phyloP scores from a whole-genome alignment of 92 coral and sea anemone genomes.

The Anthopleura xanthogrammica region DNA sequence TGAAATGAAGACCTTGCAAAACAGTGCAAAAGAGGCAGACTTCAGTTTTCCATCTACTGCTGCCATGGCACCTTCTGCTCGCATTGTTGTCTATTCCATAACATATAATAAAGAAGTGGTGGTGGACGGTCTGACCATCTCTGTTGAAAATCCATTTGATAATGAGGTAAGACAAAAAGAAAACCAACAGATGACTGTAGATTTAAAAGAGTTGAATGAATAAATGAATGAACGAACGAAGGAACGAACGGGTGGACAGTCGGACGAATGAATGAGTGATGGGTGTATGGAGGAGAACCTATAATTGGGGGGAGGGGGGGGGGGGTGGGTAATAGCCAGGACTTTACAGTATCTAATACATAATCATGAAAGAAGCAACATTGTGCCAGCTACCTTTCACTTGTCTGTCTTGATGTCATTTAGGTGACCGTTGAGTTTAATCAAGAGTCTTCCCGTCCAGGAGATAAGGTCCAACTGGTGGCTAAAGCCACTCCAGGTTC shows the following conservation, averaged over 20 bases:
- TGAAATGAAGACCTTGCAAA: slow-evolving; percentile 25
- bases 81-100: slow-evolving; percentile 74
- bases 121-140: slow-evolving; percentile 79
- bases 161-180: slow-evolving; percentile 50
- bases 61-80: slow-evolving; percentile 86
- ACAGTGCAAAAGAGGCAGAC: slow-evolving; percentile 44
- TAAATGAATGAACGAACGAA: too few species aligned
- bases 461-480: slow-evolving; percentile 64
- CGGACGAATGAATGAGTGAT: too few species aligned
- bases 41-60: slow-evolving; percentile 52
- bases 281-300: too few species aligned
- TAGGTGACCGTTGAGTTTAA: slow-evolving; percentile 76
- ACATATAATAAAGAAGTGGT: slow-evolving; percentile 73
- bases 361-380: too few species aligned
- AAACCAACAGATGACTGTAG: too few species aligned
- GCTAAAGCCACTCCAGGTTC: slow-evolving; percentile 89
- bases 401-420: background rate
- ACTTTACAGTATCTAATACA: too few species aligned
- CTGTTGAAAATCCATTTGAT: slow-evolving; percentile 77
- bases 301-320: too few species aligned
- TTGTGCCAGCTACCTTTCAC: background rate
- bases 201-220: too few species aligned
- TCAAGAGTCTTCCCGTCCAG: slow-evolving; percentile 61
- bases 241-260: too few species aligned
- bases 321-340: too few species aligned